phyloP scores from a whole-genome alignment of 2,797 vertebrate genomes.

The Tiaroga cobitis region DNA sequence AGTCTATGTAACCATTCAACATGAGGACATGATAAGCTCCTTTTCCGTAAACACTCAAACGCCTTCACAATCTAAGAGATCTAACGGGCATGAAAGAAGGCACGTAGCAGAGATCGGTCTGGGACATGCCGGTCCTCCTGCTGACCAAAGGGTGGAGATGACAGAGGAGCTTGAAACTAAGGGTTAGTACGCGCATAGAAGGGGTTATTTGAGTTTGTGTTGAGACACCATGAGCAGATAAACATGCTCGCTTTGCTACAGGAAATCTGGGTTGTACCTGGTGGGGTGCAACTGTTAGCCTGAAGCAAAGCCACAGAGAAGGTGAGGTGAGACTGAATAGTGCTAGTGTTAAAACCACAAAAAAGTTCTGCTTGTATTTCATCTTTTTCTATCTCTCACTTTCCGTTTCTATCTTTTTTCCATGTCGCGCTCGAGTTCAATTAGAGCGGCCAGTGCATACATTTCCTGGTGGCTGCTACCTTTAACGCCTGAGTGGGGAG shows the following conservation, averaged over 20 bases:
- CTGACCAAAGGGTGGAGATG: neutral
- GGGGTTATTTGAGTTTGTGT: slow-evolving; percentile 21
- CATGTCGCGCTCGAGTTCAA: neutral
- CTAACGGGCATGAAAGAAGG: slow-evolving; percentile 64
- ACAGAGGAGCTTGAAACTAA: neutral
- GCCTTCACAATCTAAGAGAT: slow-evolving; percentile 64
- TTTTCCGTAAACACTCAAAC: slow-evolving; percentile 71
- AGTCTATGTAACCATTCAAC: slow-evolving; percentile 45
- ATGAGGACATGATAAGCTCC: slow-evolving; percentile 60
- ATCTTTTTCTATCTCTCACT: slow-evolving; percentile 20
- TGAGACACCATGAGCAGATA: slow-evolving; percentile 42
- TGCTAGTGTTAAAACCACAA: slow-evolving; percentile 57
- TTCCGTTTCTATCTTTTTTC: slow-evolving; percentile 8
- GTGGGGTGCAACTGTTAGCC: slow-evolving; percentile 58
- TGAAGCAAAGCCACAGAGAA: slow-evolving; percentile 58
- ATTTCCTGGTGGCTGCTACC: neutral
- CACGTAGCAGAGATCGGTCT: slow-evolving; percentile 60
- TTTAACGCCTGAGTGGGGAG: neutral
- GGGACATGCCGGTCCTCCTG: neutral
- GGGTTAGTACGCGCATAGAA: neutral
- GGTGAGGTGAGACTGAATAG: slow-evolving; percentile 47
- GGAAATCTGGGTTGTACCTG: slow-evolving; percentile 65
- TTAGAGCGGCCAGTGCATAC: neutral
- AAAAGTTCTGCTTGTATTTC: slow-evolving; percentile 12
- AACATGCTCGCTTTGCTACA: slow-evolving; percentile 52